Percentiles rank a stretch among this genome's conserved stretches.
Evolutionary conservation across 2,113 vertebrate species (phyloP).

Genomic region (Notothenia coriiceps): DNA sequence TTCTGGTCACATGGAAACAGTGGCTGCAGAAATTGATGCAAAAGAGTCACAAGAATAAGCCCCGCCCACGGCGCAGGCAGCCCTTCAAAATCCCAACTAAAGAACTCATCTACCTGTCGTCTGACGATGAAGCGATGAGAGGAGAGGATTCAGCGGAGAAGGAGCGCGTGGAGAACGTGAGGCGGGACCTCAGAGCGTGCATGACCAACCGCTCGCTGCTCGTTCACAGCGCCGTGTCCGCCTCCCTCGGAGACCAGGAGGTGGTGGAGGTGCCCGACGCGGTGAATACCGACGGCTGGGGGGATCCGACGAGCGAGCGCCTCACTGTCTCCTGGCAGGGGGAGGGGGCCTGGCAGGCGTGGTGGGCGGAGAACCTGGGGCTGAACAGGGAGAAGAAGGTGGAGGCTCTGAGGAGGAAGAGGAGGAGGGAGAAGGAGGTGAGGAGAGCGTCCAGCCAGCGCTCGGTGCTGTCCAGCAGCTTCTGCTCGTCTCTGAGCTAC

Average conservation of each 20-base stretch:
- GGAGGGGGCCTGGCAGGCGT: slow-evolving; percentile 69
- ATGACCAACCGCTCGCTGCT: slow-evolving; percentile 78
- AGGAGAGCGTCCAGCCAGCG: slow-evolving; percentile 12
- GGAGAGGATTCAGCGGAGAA: background rate
- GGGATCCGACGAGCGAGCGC: slow-evolving; percentile 83
- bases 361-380: slow-evolving; percentile 86
- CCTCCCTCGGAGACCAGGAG: background rate
- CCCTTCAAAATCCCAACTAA: slow-evolving; percentile 2
- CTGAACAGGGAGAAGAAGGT: slow-evolving; percentile 45
- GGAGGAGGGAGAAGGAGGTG: slow-evolving; percentile 75
- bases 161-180: slow-evolving; percentile 12
- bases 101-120: slow-evolving; percentile 4
- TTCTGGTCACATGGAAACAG: slow-evolving; percentile 65
- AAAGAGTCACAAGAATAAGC: background rate
- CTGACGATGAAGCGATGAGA: rapidly evolving
- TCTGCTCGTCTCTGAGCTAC: slow-evolving; percentile 85
- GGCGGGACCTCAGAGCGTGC: slow-evolving; percentile 49
- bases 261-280: background rate
- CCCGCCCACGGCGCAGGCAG: rapidly evolving
- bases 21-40: slow-evolving; percentile 77
- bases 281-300: slow-evolving; percentile 54
- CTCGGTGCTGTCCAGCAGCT: slow-evolving; percentile 81
- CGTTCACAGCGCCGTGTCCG: slow-evolving; percentile 20
- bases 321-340: slow-evolving; percentile 86
- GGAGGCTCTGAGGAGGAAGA: slow-evolving; percentile 77